These are phyloP conservation scores for Hyposoter dolosus DNA, from an alignment of 2,888 invertebrate genomes.

Conservation along the genomic window DNA sequence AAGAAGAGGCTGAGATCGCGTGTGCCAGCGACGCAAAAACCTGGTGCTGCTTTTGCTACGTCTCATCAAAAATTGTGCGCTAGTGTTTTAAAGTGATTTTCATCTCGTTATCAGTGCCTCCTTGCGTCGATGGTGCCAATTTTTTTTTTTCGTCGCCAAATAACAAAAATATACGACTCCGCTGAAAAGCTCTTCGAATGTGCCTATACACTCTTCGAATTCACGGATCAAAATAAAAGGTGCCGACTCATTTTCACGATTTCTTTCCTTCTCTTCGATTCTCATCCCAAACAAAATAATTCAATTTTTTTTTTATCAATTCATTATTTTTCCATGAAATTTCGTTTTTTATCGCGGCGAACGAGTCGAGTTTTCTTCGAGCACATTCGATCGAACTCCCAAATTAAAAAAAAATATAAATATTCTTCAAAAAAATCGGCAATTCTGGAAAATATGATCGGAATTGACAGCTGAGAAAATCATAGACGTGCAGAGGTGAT, in stretches of 20 bases:
- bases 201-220: conserved; percentile 56
- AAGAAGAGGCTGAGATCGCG: conserved; percentile 11
- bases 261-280: neutral
- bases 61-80: conserved; percentile 29
- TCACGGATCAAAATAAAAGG: conserved; percentile 78
- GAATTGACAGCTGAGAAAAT: neutral
- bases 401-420: neutral
- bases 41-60: conserved; percentile 21
- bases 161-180: neutral
- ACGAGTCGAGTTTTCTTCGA: conserved; percentile 56
- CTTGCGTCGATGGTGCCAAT: conserved; percentile 30
- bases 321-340: neutral
- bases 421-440: neutral
- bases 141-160: neutral
- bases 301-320: neutral
- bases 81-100: conserved; percentile 36
- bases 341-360: neutral
- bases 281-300: neutral
- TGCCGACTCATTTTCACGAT: conserved; percentile 64
- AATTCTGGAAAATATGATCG: neutral
- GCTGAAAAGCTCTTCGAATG: conserved; percentile 22
- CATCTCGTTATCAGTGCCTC: conserved; percentile 36
- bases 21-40: conserved; percentile 23
- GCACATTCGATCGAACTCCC: neutral
- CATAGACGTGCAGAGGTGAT: neutral